Percentiles rank a stretch among this genome's conserved stretches.
Evolutionary conservation across 1,140 invertebrate genomes (phyloP).

Genomic region (Holotrichia oblita): DNA sequence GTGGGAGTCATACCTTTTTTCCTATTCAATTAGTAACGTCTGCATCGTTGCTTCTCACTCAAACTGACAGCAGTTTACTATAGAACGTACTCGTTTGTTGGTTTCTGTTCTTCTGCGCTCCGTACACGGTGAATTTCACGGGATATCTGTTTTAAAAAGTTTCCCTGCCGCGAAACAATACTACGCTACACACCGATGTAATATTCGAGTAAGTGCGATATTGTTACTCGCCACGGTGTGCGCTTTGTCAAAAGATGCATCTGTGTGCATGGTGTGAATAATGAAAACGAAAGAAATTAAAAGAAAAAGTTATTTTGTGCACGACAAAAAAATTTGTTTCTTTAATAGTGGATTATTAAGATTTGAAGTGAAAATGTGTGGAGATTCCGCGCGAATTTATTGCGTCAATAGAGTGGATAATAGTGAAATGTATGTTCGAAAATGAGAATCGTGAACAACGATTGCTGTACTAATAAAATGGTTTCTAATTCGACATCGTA

Average conservation of each 20-base stretch:
- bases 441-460: constrained; percentile 6
- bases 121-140: background rate
- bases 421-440: background rate
- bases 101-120: background rate
- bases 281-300: background rate
- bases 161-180: constrained; percentile 20
- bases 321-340: background rate
- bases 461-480: constrained; percentile 15
- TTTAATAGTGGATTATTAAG: background rate
- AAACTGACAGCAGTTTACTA: background rate
- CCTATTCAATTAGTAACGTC: constrained; percentile 27
- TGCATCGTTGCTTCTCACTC: constrained; percentile 9
- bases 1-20: constrained; percentile 39
- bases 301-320: background rate
- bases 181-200: background rate
- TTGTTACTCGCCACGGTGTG: background rate
- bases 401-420: background rate
- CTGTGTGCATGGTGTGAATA: background rate
- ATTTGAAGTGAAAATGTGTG: background rate
- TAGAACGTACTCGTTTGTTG: background rate
- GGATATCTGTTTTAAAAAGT: constrained; percentile 22
- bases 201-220: background rate
- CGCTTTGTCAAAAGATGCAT: background rate
- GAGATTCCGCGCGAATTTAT: background rate
- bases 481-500: background rate